A percentile compares a stretch with the other conserved stretches of the same genome.
phyloP scores from a whole-genome alignment of 2,797 vertebrate species.

The Helarctos malayanus region DNA sequence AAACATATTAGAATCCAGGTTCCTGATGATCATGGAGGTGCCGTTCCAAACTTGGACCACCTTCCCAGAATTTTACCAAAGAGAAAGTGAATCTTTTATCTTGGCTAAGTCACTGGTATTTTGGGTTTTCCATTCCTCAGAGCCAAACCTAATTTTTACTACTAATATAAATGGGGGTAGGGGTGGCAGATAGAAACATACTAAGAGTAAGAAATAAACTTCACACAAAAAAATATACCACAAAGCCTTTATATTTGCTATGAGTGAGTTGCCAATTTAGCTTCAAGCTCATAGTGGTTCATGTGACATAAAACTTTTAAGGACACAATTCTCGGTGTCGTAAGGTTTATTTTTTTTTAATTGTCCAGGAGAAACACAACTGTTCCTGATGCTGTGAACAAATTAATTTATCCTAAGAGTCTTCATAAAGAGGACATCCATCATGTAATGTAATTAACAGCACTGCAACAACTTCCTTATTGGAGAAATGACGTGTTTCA shows the following conservation, averaged over 20 bases:
- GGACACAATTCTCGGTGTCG: not conserved
- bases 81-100: not conserved
- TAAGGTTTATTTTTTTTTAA: not conserved
- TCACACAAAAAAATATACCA: not conserved
- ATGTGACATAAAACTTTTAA: not conserved
- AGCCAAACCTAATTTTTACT: not conserved
- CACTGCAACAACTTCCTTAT: not conserved
- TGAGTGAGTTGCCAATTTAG: not conserved
- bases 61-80: not conserved
- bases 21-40: not conserved
- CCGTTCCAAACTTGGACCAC: not conserved
- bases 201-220: slow-evolving; percentile 1
- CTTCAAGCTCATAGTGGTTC: not conserved
- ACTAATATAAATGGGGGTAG: not conserved
- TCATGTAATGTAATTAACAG: not conserved
- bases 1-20: not conserved
- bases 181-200: not conserved
- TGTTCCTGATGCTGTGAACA: not conserved
- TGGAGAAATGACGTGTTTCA: not conserved
- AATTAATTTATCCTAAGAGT: not conserved
- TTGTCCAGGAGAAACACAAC: not conserved
- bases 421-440: not conserved
- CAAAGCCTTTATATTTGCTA: not conserved
- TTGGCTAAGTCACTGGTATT: not conserved
- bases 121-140: not conserved